Evolutionary conservation across 1,140 invertebrate genomes (phyloP), one percentile per base, ranked within the genome.

Genomic region (Euwallacea fornicatus): DNA sequence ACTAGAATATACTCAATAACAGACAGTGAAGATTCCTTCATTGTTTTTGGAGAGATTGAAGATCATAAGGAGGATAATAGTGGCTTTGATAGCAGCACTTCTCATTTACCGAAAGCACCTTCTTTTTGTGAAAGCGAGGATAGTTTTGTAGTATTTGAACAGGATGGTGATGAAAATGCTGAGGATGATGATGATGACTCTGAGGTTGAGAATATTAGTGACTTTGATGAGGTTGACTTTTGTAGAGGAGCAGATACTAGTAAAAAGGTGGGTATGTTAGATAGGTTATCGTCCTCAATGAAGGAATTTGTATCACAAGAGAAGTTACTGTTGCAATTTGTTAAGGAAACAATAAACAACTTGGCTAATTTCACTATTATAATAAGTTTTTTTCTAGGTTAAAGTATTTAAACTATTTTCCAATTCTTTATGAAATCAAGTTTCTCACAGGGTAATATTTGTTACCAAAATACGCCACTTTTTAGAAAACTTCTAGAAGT

Each of bases 101-200:
- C 61, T 41, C 47, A 71, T 41, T 69, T 61, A 44, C 21, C 66
- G 59, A 62, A 74, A 50, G 60, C 66, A 60, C 16, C 68, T 8
- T 78, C 77, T 8, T 10, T 71, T 46, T 63, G 69, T 21, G 76
- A 77, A 47, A 76, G 74, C 42, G 78, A 79, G 56, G 78, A 79
- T 53, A 77, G 76, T 68, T 78, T 77, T 71, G 76, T 78, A 6
- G 55, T 77, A 21, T 78, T 78, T 69, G 74, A 74, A 2, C 44
- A 56, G 43, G 54, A 54, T n/a, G 71, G 69, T 4, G 60, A 66
- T 2, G 64, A 70, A 6, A 63, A 71, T 21, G 61, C 59, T 59
- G 33, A 59, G 8, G 74, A 74, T 61, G 68, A 72, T 63, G 56
- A 33, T 33, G 21, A 33, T 33, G 46, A 50, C 7, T 50, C 46